Percentiles rank a stretch among this genome's conserved stretches.
Conservation (phyloP, 2,113 vertebrate species). For the Sinocyclocheilus maitianheensis region DNA sequence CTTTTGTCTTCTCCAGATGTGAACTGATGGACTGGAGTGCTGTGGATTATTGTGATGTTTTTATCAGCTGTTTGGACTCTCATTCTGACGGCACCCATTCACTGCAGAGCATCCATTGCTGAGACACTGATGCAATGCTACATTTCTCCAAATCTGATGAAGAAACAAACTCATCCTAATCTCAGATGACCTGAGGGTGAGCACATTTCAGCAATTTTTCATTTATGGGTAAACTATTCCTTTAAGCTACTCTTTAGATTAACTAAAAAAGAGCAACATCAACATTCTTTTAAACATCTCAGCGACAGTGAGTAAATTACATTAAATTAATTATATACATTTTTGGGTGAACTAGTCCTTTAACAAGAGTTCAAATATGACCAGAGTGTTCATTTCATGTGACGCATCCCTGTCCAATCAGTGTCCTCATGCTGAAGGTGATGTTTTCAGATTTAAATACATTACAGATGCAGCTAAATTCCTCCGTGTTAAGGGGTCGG, state of each 20-base stretch:
- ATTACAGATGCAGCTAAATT: constrained; percentile 7
- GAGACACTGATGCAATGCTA: too few relatives aligned
- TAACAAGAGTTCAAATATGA: neutral
- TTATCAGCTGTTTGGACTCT: too few relatives aligned
- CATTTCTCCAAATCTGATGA: too few relatives aligned
- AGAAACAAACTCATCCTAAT: too few relatives aligned
- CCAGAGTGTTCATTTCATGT: neutral
- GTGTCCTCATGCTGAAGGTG: neutral
- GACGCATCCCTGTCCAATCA: neutral
- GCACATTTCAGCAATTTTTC: too few relatives aligned
- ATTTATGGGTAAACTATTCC: too few relatives aligned
- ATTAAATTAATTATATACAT: neutral
- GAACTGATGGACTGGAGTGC: too few relatives aligned
- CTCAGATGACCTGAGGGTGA: too few relatives aligned
- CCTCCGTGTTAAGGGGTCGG: neutral
- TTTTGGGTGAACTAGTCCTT: neutral
- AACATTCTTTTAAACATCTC: neutral
- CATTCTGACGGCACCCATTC: too few relatives aligned
- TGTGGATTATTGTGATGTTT: too few relatives aligned
- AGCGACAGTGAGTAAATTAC: neutral
- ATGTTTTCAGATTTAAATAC: neutral
- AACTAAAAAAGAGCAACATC: neutral
- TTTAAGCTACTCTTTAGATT: neutral
- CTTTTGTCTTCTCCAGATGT: too few relatives aligned
- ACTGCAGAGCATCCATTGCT: too few relatives aligned